Base-by-base conservation (phyloP, 2,797 vertebrate genomes). In the Staurois parvus region DNA sequence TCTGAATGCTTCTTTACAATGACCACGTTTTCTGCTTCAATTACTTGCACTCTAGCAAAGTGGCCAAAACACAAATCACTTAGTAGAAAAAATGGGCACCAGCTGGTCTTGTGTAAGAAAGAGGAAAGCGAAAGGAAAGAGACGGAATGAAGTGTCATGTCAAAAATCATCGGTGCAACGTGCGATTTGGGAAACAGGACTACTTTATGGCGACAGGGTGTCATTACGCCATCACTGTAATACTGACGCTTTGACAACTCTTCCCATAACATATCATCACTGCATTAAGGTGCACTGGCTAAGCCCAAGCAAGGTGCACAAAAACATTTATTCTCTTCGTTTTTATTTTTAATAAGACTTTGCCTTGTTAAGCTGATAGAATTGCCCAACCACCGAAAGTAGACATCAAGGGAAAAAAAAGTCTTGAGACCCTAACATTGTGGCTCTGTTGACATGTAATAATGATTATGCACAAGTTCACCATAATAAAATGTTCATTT, bases 231-330 rank as follows among this genome's bases (percentile, higher is more conserved):
- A 92, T 95, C 93, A 95, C 94, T 91, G 95, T 96, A 96, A 97
- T 96, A 95, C 94, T 66, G 93, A 91, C 95, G 96, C 93, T 94
- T 96, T 95, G 97, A 97, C 97, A 98, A 96, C 96, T 95, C 93
- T 94, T 94, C 91, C 92, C 93, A 95, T 96, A 98, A 97, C 97
- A 94, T 98, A 94, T 96, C 97, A 98, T 99, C 97, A 98, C 96
- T 94, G 94, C 95, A 97, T 98, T 98, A 98, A 96, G 95, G 95
- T 95, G 93, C 94, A 92, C 93, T 89, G 91, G 94, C 91, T 93
- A 94, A 92, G 91, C 62, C 91, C 92, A 86, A 81, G 88, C 88
- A 94, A 94, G 90, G 90, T 92, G 91, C 89, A 93, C 90, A 93
- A 92, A 93, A 89, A 89, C 88, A 91, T 89, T 91, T 88, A 89